These are phyloP conservation scores for Acipenser transmontanus DNA, from an alignment of 2,797 vertebrate genomes.

Conservation along the genomic window DNA sequence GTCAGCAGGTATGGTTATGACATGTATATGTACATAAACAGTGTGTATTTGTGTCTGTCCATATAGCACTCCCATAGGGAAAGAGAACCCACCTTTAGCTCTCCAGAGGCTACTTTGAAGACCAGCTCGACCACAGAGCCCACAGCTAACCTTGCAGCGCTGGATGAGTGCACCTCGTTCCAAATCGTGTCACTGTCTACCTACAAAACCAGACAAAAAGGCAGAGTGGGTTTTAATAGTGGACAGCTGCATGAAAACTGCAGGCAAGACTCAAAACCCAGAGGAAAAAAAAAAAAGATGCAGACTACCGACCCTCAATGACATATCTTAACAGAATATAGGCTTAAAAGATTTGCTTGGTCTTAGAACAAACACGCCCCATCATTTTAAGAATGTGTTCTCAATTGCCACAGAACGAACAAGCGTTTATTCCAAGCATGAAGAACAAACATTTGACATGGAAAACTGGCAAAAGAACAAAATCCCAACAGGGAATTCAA, in stretches of 20 bases:
- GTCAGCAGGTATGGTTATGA: too few relatives aligned
- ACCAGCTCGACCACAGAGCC: slow-evolving; percentile 92
- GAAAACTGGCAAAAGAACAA: slow-evolving; percentile 16
- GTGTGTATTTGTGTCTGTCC: too few relatives aligned
- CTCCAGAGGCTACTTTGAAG: slow-evolving; percentile 89
- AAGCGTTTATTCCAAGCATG: slow-evolving; percentile 26
- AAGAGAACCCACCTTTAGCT: slow-evolving; percentile 74
- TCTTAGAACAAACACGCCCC: not conserved
- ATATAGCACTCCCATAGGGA: too few relatives aligned
- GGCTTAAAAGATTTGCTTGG: not conserved
- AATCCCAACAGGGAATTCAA: slow-evolving; percentile 22
- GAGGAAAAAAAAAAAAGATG: too few relatives aligned
- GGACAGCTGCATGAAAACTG: too few relatives aligned
- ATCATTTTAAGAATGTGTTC: slow-evolving; percentile 10
- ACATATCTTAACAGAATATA: not conserved
- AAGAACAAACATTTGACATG: slow-evolving; percentile 28
- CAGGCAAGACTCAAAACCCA: too few relatives aligned
- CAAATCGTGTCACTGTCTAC: slow-evolving; percentile 98
- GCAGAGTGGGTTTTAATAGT: slow-evolving; percentile 6
- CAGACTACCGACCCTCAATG: too few relatives aligned
- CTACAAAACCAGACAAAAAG: slow-evolving; percentile 45
- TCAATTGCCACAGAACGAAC: not conserved
- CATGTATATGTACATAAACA: too few relatives aligned
- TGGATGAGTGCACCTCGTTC: slow-evolving; percentile 92
- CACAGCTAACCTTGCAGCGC: slow-evolving; percentile 86